Percentiles rank a stretch among this genome's conserved stretches.
Conservation (phyloP, 1,140 invertebrate genomes). For the Formica selysi region DNA sequence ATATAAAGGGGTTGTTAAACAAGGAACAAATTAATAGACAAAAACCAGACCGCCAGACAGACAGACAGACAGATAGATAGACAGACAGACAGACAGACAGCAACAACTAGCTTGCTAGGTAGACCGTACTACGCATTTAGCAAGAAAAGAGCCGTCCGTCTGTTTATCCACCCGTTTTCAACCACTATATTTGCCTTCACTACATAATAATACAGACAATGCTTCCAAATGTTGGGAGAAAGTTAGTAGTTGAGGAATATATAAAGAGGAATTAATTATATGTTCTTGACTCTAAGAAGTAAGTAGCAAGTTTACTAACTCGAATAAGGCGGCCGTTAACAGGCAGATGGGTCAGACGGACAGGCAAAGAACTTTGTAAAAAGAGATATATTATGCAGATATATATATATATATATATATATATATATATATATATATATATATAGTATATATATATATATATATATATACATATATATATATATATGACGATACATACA, state of each 20-base stretch:
- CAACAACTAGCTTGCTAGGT: slow-evolving; percentile 84
- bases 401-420: too few relatives aligned
- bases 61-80: slow-evolving; percentile 60
- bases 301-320: slow-evolving; percentile 30
- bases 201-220: slow-evolving; percentile 6
- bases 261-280: slow-evolving; percentile 28
- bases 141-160: slow-evolving; percentile 75
- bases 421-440: too few relatives aligned
- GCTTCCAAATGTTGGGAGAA: slow-evolving; percentile 12
- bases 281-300: not conserved
- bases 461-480: too few relatives aligned
- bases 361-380: slow-evolving; percentile 68
- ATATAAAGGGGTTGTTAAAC: slow-evolving; percentile 62
- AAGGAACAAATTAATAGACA: slow-evolving; percentile 70
- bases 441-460: too few relatives aligned
- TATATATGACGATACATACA: slow-evolving; percentile 27
- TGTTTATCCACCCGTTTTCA: slow-evolving; percentile 78
- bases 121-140: slow-evolving; percentile 78
- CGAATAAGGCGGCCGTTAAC: slow-evolving; percentile 65
- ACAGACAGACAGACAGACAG: slow-evolving; percentile 82
- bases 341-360: slow-evolving; percentile 79
- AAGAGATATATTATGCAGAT: slow-evolving; percentile 59
- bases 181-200: slow-evolving; percentile 58
- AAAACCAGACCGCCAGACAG: slow-evolving; percentile 72
- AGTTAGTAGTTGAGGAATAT: not conserved